Percentiles rank a stretch among this genome's conserved stretches.
Conservation (phyloP, 2,888 invertebrate species). For the Melangyna quadrimaculata region DNA sequence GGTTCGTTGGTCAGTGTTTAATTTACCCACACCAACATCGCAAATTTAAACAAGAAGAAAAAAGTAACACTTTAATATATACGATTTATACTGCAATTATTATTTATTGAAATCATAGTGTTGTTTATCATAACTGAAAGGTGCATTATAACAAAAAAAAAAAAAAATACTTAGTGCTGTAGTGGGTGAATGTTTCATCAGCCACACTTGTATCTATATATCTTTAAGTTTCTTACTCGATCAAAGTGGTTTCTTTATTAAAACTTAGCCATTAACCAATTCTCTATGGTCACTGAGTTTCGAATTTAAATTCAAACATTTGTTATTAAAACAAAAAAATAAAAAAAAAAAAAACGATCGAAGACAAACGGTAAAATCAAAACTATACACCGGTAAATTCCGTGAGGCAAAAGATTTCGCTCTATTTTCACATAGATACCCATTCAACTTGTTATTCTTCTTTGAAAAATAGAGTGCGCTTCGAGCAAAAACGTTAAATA, state of each 20-base stretch:
- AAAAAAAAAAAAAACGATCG: constrained; percentile 8
- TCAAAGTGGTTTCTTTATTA: constrained; percentile 2
- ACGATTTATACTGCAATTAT: not conserved
- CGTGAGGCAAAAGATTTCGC: constrained; percentile 67
- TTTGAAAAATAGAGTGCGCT: constrained; percentile 63
- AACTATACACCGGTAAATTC: constrained; percentile 71
- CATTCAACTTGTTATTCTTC: constrained; percentile 67
- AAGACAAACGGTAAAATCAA: constrained; percentile 68
- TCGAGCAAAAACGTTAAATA: constrained; percentile 25
- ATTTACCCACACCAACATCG: not conserved
- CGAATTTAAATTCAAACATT: constrained; percentile 59
- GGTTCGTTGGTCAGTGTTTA: constrained; percentile 75
- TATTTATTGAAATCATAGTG: not conserved
- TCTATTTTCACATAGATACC: constrained; percentile 66
- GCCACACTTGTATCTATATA: not conserved
- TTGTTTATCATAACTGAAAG: constrained; percentile 8
- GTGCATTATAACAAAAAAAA: not conserved
- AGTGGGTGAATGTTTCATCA: constrained; percentile 44
- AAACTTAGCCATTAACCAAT: constrained; percentile 18
- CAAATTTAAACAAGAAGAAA: not conserved
- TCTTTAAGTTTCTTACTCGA: not conserved
- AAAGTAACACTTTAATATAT: not conserved
- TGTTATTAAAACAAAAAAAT: constrained; percentile 30
- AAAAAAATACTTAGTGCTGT: not conserved
- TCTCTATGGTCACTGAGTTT: constrained; percentile 64